Base-by-base conservation (phyloP, 2,113 vertebrate genomes). In the Cavia aperea region DNA sequence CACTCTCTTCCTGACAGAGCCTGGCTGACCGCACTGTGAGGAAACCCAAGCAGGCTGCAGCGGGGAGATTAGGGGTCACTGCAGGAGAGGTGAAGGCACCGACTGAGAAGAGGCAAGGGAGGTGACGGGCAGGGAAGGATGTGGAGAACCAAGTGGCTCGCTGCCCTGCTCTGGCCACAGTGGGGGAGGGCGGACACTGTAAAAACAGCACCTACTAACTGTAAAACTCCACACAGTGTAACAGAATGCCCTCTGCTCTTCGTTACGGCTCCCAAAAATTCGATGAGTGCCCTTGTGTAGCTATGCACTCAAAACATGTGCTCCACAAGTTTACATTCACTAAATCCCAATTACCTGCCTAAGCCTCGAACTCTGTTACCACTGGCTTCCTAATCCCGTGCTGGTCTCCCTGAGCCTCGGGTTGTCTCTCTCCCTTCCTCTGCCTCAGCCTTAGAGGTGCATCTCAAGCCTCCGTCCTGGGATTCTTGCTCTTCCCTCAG, bases 21-120 rank as follows among this genome's bases (percentile, higher is more conserved):
- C 31, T 16, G 54, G 62, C 36, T 88, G 39, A 81, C n/a, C 13
- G 75, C 86, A 75, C 70, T 58, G 39, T 36, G 73, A 90, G 92
- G 90, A 95, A 88, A 91, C 43, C 24, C 36, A 43, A 85, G 43
- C 13, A 58, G 65, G 29, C 94, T 92, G 87, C 49, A 16, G 31
- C 29, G 54, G 58, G 14, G 23, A 66, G 79, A 93, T 96, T 81
- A 70, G 58, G 51, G 13, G 15, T 39, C 13, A 7, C 63, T 26
- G 36, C 19, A 31, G 33, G 8, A 58, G n/a, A 58, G 70, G 9
- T 9, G 13, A 43, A 68, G 87, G 36, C 33, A n/a, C 60, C 15
- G 43, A 65, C 75, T 43, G 31, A 87, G 75, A 51, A 43, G 58
- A 26, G 86, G 77, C 33, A 31, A 60, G 92, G 46, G 68, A 16